Evolutionary conservation across 2,888 invertebrate genomes (phyloP).

Genomic region (Diplolepis rosae): DNA sequence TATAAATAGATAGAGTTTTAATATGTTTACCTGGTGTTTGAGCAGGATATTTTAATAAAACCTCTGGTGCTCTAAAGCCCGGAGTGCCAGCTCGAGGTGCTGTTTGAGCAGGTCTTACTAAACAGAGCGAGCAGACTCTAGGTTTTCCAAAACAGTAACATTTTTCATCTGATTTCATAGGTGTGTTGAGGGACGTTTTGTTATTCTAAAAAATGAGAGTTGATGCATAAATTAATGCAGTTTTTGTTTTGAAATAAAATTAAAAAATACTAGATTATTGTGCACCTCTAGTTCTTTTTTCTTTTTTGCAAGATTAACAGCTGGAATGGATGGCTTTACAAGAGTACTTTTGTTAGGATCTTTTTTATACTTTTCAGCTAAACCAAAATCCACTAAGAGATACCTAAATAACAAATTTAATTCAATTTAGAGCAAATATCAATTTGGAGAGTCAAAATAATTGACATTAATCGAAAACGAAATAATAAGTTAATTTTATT

Average conservation of each 20-base stretch:
- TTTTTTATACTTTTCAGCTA: conserved; percentile 81
- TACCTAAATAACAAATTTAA: conserved; percentile 74
- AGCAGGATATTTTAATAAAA: conserved; percentile 84
- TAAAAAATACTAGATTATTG: conserved; percentile 38
- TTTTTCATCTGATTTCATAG: conserved; percentile 62
- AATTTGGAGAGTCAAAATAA: conserved; percentile 3
- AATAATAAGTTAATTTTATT: conserved; percentile 28
- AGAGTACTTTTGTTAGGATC: conserved; percentile 48
- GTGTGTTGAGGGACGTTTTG: conserved; percentile 46
- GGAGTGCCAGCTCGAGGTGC: conserved; percentile 92
- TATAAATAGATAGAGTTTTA: no score
- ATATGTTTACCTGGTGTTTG: conserved; percentile 81
- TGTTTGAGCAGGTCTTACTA: conserved; percentile 79
- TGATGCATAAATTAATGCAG: background rate
- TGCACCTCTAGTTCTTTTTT: conserved; percentile 66
- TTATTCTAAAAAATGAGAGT: conserved; percentile 53
- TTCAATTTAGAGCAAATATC: background rate
- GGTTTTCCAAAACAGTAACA: conserved; percentile 83
- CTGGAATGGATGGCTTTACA: conserved; percentile 32
- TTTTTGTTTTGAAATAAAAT: conserved; percentile 37
- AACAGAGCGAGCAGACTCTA: conserved; percentile 81
- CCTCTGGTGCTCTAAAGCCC: conserved; percentile 92
- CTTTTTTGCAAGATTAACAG: conserved; percentile 51
- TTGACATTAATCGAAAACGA: background rate
- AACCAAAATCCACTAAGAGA: conserved; percentile 91